These are phyloP conservation scores for Polypedilum vanderplanki DNA, from an alignment of 1,140 invertebrate species.

Conservation along the genomic window DNA sequence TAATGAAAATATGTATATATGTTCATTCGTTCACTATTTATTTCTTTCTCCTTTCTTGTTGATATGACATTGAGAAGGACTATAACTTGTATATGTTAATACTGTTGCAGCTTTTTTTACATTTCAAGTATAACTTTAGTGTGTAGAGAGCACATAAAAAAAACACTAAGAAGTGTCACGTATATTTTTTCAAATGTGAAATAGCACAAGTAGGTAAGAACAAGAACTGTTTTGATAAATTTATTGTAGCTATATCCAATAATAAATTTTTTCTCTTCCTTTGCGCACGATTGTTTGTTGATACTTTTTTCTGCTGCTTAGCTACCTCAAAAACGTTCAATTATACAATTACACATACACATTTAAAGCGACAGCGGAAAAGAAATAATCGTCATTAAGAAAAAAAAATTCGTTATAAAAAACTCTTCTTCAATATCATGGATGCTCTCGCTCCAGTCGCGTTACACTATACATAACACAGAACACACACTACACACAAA, in stretches of 20 bases:
- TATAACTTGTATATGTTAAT: not conserved
- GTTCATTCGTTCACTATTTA: not conserved
- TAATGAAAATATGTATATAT: too few relatives aligned
- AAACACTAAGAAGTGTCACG: not conserved
- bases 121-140: not conserved
- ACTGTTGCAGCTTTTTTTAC: not conserved
- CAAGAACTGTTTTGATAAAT: not conserved
- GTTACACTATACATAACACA: too few relatives aligned
- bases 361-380: not conserved
- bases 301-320: constrained; percentile 25
- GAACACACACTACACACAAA: not conserved
- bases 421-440: constrained; percentile 18
- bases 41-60: too few relatives aligned
- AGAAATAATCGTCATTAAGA: constrained; percentile 6
- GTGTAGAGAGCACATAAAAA: not conserved
- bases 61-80: not conserved
- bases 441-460: not conserved
- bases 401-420: constrained; percentile 20
- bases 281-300: not conserved
- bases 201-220: not conserved
- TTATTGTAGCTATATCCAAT: not conserved
- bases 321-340: not conserved
- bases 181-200: not conserved
- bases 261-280: not conserved
- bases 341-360: not conserved